phyloP scores from a whole-genome alignment of 2,113 vertebrate species.

The Siniperca chuatsi region DNA sequence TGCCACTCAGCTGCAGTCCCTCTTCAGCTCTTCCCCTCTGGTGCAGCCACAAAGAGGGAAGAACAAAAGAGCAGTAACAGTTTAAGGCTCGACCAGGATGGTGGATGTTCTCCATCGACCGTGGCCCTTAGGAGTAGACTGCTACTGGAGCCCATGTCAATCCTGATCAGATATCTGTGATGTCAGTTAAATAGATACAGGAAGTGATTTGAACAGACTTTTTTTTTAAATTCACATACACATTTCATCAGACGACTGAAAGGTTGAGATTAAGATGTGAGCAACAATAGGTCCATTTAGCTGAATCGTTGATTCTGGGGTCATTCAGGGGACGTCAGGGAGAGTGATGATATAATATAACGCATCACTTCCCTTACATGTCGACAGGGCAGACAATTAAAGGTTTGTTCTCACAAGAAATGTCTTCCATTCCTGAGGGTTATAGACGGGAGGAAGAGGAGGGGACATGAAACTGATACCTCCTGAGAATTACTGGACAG shows the following conservation, averaged over 20 bases:
- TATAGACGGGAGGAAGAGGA: slow-evolving; percentile 54
- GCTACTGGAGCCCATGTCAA: slow-evolving; percentile 22
- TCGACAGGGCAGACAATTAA: slow-evolving; percentile 79
- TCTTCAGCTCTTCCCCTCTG: slow-evolving; percentile 58
- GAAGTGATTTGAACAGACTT: slow-evolving; percentile 56
- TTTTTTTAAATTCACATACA: slow-evolving; percentile 23
- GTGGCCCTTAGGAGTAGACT: slow-evolving; percentile 40
- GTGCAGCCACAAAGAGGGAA: slow-evolving; percentile 46
- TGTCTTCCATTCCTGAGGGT: slow-evolving; percentile 71
- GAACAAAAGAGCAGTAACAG: slow-evolving; percentile 57
- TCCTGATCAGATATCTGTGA: slow-evolving; percentile 50
- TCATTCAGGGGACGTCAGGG: slow-evolving; percentile 66
- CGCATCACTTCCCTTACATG: slow-evolving; percentile 80
- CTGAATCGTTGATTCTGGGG: slow-evolving; percentile 71
- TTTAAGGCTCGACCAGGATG: slow-evolving; percentile 55
- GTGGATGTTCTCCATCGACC: slow-evolving; percentile 63
- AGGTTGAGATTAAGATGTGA: slow-evolving; percentile 67
- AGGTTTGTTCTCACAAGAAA: slow-evolving; percentile 81
- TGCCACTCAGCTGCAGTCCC: slow-evolving; percentile 64
- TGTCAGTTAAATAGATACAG: slow-evolving; percentile 51
- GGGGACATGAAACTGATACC: slow-evolving; percentile 66
- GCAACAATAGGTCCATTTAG: slow-evolving; percentile 76
- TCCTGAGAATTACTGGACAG: slow-evolving; percentile 61
- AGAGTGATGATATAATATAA: slow-evolving; percentile 81
- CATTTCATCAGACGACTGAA: slow-evolving; percentile 63